Conservation (phyloP, 2,113 vertebrate species). For the Aldabrachelys gigantea region DNA sequence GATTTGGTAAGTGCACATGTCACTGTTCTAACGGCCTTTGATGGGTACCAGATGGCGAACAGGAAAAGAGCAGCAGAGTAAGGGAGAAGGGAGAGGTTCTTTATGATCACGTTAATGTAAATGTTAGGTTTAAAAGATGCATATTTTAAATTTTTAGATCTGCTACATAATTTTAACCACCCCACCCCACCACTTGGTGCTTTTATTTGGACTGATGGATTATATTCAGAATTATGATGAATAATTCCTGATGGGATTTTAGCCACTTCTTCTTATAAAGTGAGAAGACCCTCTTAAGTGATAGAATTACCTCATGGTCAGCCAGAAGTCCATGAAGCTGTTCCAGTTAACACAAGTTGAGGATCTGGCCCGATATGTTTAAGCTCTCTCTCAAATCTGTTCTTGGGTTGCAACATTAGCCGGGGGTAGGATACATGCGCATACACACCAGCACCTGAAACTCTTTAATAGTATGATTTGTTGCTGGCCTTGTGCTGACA, state of each 20-base stretch:
- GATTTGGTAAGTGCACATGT: slow-evolving; percentile 61
- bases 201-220: not conserved
- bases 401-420: rapidly evolving
- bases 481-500: not conserved
- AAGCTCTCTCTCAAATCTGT: not conserved
- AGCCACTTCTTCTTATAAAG: not conserved
- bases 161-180: not conserved
- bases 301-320: not conserved
- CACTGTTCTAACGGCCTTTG: slow-evolving; percentile 63
- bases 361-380: not conserved
- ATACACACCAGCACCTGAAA: not conserved
- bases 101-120: slow-evolving; percentile 16
- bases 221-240: rapidly evolving
- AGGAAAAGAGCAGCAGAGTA: slow-evolving; percentile 15
- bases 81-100: not conserved
- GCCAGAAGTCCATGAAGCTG: not conserved
- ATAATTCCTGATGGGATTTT: not conserved
- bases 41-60: slow-evolving; percentile 70
- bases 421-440: not conserved
- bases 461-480: not conserved
- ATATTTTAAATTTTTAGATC: not conserved
- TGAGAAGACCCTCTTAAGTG: not conserved
- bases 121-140: rapidly evolving
- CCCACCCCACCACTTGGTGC: not conserved
- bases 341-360: rapidly evolving